Conservation (phyloP, 37 sponge, comb jelly and placozoan genomes). For the Lycopodina hypogea region DNA sequence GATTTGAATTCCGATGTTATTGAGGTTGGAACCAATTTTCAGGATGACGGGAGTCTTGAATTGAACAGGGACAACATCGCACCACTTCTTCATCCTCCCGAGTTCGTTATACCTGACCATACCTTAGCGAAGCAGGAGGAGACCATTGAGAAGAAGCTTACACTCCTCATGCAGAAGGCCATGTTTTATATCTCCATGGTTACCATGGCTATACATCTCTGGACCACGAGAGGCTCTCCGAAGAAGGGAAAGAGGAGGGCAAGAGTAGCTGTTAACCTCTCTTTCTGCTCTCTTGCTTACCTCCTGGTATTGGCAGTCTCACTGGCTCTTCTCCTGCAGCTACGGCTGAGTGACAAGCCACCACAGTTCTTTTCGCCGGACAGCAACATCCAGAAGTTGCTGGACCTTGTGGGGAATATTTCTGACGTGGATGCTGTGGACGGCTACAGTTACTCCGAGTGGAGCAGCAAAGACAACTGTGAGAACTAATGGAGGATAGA, state of each 20-base stretch:
- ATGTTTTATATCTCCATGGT: not conserved
- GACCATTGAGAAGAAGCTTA: not conserved
- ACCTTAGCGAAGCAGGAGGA: not conserved
- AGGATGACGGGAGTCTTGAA: not conserved
- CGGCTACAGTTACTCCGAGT: slow-evolving; percentile 38
- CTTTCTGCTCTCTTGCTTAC: not conserved
- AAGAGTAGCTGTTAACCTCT: not conserved
- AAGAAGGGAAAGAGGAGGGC: not conserved
- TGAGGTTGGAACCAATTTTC: not conserved
- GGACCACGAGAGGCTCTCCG: not conserved
- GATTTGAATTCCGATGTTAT: not conserved
- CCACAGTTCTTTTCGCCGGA: slow-evolving; percentile 70
- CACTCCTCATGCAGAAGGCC: not conserved
- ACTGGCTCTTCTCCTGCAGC: slow-evolving; percentile 4
- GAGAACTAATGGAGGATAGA: not conserved
- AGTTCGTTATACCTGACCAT: no score
- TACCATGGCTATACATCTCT: not conserved
- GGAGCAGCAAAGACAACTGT: slow-evolving; percentile 6
- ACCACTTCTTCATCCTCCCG: not conserved
- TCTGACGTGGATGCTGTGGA: slow-evolving; percentile 17
- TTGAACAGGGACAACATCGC: not conserved
- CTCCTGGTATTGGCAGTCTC: not conserved
- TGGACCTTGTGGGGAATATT: slow-evolving; percentile 69
- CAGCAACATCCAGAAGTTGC: slow-evolving; percentile 76
- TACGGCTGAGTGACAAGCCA: slow-evolving; percentile 45